Evolutionary conservation across 2,888 invertebrate species (phyloP).

Genomic region (Acanthoscelides obtectus): DNA sequence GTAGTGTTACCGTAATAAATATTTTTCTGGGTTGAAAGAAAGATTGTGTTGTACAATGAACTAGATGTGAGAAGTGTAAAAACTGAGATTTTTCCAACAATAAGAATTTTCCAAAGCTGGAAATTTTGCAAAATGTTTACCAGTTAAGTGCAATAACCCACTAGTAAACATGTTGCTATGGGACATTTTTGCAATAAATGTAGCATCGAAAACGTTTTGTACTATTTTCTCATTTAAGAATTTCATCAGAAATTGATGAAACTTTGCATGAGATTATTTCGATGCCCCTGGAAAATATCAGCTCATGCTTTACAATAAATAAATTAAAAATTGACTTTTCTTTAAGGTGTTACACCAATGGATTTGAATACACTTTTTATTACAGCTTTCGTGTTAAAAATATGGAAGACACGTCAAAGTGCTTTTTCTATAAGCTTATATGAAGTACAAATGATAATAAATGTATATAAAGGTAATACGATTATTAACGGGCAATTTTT

Average conservation of each 20-base stretch:
- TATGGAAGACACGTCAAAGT: conserved; percentile 11
- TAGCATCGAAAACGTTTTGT: neutral
- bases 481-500: conserved; percentile 16
- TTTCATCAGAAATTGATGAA: neutral
- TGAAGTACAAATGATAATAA: conserved; percentile 25
- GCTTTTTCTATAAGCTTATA: conserved; percentile 23
- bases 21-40: neutral
- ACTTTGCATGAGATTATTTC: neutral
- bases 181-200: conserved; percentile 33
- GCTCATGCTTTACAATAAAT: neutral
- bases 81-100: conserved; percentile 2
- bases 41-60: neutral
- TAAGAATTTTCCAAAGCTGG: conserved; percentile 4
- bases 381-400: neutral
- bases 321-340: conserved; percentile 11
- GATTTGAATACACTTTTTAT: conserved; percentile 17
- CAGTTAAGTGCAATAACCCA: neutral
- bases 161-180: conserved; percentile 11
- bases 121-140: neutral
- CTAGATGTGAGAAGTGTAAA: neutral
- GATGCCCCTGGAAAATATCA: neutral
- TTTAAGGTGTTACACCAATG: conserved; percentile 5
- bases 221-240: neutral
- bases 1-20: conserved; percentile 7
- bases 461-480: conserved; percentile 8